These are phyloP conservation scores for Drosophila colorata DNA, from an alignment of 2,888 invertebrate species.

Conservation along the genomic window DNA sequence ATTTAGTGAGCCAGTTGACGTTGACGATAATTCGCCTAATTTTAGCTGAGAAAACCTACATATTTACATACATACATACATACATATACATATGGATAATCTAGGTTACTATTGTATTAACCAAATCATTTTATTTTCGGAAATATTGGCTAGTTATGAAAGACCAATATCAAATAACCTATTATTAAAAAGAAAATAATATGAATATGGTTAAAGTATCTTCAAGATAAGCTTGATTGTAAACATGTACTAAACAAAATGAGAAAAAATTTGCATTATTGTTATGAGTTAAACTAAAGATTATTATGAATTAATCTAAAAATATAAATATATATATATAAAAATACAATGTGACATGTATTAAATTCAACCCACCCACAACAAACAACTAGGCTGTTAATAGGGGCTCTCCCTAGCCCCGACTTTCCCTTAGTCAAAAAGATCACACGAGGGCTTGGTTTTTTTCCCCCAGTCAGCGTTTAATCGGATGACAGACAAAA, in stretches of 20 bases:
- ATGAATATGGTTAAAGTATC: too few species aligned
- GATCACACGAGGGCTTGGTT: slow-evolving; percentile 38
- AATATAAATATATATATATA: not conserved
- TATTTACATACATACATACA: not conserved
- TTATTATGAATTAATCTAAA: too few species aligned
- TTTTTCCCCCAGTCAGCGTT: slow-evolving; percentile 25
- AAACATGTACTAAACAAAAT: too few species aligned
- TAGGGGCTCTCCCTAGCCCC: not conserved
- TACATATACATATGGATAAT: not conserved
- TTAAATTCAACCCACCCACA: slow-evolving; percentile 24
- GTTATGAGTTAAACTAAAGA: too few species aligned
- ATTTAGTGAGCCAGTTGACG: slow-evolving; percentile 27
- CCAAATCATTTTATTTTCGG: too few species aligned
- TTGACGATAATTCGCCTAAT: slow-evolving; percentile 6
- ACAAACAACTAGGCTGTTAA: not conserved
- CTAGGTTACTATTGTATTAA: too few species aligned
- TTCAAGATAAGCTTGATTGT: too few species aligned
- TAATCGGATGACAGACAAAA: slow-evolving; percentile 53
- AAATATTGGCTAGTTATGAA: too few species aligned
- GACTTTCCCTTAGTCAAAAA: not conserved
- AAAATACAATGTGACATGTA: slow-evolving; percentile 5
- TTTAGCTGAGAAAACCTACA: slow-evolving; percentile 29
- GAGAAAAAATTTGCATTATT: too few species aligned
- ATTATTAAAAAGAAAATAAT: too few species aligned
- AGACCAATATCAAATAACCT: too few species aligned